Evolutionary conservation across 2,797 vertebrate species (phyloP), one percentile per base, ranked within the genome.

Genomic region (Sebastes cheni): DNA sequence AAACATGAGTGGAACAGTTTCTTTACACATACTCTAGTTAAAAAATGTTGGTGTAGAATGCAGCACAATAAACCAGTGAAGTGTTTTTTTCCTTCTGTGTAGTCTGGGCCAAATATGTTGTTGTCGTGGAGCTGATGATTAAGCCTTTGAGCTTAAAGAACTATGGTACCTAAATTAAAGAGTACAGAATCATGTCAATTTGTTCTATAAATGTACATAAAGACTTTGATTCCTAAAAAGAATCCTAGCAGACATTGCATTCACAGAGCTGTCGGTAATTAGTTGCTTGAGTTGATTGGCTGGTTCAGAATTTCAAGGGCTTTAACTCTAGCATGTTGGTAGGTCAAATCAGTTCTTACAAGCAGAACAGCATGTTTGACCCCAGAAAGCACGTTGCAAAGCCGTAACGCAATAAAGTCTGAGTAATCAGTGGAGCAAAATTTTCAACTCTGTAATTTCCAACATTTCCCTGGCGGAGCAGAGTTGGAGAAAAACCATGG

Each of bases 381-480:
- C 66, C 58, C 8, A 20, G 20, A 74, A 9, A 72, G 30, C 11
- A 36, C 77, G 22, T 14, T 23, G 30, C 22, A 39, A 18, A 27
- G 5, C 12, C 1, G 20, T 20, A 52, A 52, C 7, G 50, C 18
- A 52, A 36, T 25, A 42, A 56, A 69, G 36, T 39, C 16, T n/a
- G 52, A 74, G 50, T 32, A 60, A 80, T 82, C 80, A 79, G 73
- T 67, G 22, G 23, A 52, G 55, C 61, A 76, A 67, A 58, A 61
- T 71, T 70, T 70, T 32, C 7, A 55, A 59, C 64, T 87, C 83
- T 87, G 70, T 89, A 77, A 91, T 91, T 88, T 86, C 68, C 54
- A 32, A 14, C 0, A 10, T 77, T 50, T 77, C 20, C n/a, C 13
- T 65, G 23, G 73, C 68, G 74, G 72, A 79, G 60, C 50, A 18